Base-by-base conservation (phyloP, 1,140 invertebrate genomes). In the Venturia canescens region DNA sequence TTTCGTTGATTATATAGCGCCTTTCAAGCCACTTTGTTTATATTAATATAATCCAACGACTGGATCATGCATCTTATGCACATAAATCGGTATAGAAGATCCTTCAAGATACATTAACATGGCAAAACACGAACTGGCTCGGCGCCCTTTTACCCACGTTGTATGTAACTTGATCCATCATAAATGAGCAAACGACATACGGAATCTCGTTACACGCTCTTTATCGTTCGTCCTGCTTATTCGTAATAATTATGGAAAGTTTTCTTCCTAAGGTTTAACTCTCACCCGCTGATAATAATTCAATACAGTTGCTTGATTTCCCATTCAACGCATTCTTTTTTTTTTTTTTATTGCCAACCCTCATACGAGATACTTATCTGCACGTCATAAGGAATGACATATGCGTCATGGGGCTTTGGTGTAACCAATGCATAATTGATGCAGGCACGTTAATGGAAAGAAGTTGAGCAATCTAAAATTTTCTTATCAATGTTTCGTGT, bases 131-230 rank as follows among this genome's bases (percentile, higher is more conserved):
- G n/a, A 74, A 48, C 48, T 4, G 4, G 53, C 72, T 50, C 60
- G 60, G 60, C 60, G 27, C 72, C 26, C 72, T 53, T 76, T 76
- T 76, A 53, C 72, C 53, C 53, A 60, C 53, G 29, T 34, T 60
- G 72, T 76, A 27, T 76, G 72, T 60, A 76, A 76, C 72, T 53
- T 76, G 72, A 76, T 76, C 72, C 72, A 60, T 63, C 72, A 76
- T 76, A 76, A 76, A 76, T 76, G 72, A 76, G 50, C 50, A 53
- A 76, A 76, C 72, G 72, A 76, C 72, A 76, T 53, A 53, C 72
- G 72, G 72, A 76, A 76, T 76, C 72, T 76, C 72, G 72, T 76
- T 76, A 76, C 18, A 74, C 71, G 71, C 71, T 44, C 71, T 74
- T 74, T 74, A 74, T 74, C 71, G 71, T 63, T 74, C 71, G 15